These are phyloP conservation scores for Eristalinus sepulchralis DNA, from an alignment of 2,888 invertebrate genomes.

Conservation along the genomic window DNA sequence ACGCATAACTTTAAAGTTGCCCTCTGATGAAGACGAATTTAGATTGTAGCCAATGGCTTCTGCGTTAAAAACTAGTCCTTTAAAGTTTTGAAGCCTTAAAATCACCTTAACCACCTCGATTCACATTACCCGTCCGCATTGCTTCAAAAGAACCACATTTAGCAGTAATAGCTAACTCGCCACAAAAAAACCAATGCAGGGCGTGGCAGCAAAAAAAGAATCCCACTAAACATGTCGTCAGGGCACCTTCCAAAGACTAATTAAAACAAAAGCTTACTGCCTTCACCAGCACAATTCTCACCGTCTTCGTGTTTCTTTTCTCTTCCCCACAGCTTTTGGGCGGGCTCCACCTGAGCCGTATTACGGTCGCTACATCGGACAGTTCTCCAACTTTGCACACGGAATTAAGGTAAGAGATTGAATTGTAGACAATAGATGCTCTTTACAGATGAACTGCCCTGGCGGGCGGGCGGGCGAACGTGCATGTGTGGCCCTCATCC, in stretches of 20 bases:
- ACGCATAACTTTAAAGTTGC: too few relatives aligned
- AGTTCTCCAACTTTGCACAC: slow-evolving; percentile 88
- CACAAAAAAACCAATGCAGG: background rate
- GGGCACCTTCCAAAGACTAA: background rate
- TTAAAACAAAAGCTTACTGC: background rate
- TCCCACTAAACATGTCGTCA: background rate
- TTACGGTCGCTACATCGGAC: slow-evolving; percentile 89
- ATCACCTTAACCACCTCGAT: too few relatives aligned
- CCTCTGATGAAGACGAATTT: too few relatives aligned
- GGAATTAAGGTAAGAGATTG: slow-evolving; percentile 83
- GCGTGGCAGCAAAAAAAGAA: background rate
- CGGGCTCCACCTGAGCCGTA: slow-evolving; percentile 84
- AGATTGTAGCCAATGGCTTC: too few relatives aligned
- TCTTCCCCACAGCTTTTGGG: slow-evolving; percentile 73
- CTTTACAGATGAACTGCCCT: slow-evolving; percentile 14
- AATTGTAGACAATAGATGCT: background rate
- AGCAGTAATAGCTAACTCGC: background rate
- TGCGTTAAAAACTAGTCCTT: too few relatives aligned
- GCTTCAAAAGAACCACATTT: background rate
- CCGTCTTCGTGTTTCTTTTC: slow-evolving; percentile 9
- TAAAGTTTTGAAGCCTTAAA: too few relatives aligned
- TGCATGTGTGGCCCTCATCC: background rate
- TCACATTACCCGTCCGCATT: too few relatives aligned
- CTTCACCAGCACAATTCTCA: background rate
- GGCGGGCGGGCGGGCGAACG: background rate